A percentile compares a stretch with the other conserved stretches of the same genome.
phyloP scores from a whole-genome alignment of 2,113 vertebrate genomes.

The Misgurnus mizolepis region DNA sequence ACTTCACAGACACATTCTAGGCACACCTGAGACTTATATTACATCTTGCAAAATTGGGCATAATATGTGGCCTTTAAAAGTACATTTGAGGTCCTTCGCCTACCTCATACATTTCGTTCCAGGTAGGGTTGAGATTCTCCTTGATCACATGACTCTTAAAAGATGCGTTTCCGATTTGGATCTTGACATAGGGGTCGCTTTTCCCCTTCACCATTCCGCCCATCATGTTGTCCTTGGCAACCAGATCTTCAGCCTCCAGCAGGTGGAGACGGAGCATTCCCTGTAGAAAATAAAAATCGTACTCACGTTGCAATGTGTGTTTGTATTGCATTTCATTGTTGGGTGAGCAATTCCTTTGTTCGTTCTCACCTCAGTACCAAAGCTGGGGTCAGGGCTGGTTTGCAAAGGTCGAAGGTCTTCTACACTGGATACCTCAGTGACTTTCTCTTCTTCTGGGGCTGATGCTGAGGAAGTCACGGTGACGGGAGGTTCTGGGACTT shows the following conservation, averaged over 20 bases:
- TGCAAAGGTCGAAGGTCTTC: conserved; percentile 59
- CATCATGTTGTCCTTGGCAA: conserved; percentile 88
- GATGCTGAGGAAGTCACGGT: conserved; percentile 59
- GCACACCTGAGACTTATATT: no score
- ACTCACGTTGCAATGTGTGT: neutral
- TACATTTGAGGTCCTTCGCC: neutral
- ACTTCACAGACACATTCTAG: no score
- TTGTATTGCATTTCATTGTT: neutral
- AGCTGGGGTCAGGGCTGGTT: conserved; percentile 61
- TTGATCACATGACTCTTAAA: conserved; percentile 86
- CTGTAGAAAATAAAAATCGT: conserved; percentile 60
- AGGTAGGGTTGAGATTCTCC: conserved; percentile 86
- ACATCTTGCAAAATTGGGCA: no score
- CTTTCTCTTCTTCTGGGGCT: conserved; percentile 30
- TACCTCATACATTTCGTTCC: conserved; percentile 93
- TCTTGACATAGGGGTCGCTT: conserved; percentile 88
- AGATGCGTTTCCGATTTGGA: conserved; percentile 69
- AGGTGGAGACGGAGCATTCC: conserved; percentile 86
- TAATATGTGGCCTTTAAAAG: neutral
- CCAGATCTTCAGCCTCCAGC: conserved; percentile 83
- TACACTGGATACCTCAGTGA: conserved; percentile 23
- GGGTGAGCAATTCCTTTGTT: neutral
- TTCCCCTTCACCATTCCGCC: conserved; percentile 85
- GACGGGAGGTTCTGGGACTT: conserved; percentile 61
- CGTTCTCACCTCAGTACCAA: conserved; percentile 69